A percentile compares a stretch with the other conserved stretches of the same genome.
Conservation (phyloP, 2,797 vertebrate species). For the Spheniscus humboldti region DNA sequence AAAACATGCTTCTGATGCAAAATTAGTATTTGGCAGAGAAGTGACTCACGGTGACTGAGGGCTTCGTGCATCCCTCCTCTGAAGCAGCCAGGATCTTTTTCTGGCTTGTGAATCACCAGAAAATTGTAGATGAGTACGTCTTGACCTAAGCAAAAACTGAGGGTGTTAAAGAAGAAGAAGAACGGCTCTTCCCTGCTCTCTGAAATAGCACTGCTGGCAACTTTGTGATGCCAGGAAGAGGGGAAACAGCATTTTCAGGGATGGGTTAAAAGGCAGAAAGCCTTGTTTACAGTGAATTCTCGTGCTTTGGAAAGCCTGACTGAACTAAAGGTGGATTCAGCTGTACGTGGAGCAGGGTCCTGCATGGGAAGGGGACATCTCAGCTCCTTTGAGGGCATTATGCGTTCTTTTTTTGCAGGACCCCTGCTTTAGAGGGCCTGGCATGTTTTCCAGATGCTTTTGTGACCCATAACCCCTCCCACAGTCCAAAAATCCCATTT, state of each 20-base stretch:
- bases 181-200: neutral
- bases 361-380: accelerated
- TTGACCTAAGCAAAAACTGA: conserved; percentile 26
- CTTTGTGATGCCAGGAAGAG: neutral
- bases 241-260: neutral
- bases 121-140: conserved; percentile 24
- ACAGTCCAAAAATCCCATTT: neutral
- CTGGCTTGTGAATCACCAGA: conserved; percentile 52
- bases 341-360: neutral
- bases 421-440: neutral
- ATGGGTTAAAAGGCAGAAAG: neutral
- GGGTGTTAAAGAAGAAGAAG: neutral
- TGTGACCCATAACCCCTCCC: neutral
- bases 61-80: conserved; percentile 13
- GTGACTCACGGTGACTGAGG: conserved; percentile 55
- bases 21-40: conserved; percentile 45
- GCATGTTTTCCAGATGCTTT: neutral
- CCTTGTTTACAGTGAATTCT: neutral
- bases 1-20: conserved; percentile 41
- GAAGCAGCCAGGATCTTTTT: conserved; percentile 49
- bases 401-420: neutral
- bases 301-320: neutral
- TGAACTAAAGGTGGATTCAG: neutral
- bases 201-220: neutral
- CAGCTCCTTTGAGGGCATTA: neutral